Conservation (phyloP, 2,797 vertebrate species). For the Thripadectes ignobilis region DNA sequence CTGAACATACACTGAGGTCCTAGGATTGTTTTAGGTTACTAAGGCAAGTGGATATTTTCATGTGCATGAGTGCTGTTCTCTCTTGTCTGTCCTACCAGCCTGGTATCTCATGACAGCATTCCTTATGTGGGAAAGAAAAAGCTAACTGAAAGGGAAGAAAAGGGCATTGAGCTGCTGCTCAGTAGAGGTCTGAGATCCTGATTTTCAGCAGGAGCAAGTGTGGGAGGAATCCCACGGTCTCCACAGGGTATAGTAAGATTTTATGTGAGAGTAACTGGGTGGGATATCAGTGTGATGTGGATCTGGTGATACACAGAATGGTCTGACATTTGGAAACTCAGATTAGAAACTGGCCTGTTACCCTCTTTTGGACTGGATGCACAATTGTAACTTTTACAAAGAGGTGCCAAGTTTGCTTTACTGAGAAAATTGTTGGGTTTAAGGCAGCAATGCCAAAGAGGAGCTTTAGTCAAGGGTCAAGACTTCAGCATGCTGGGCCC, state of each 20-base stretch:
- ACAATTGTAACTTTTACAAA: background rate
- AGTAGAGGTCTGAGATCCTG: background rate
- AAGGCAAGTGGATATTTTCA: background rate
- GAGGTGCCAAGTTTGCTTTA: background rate
- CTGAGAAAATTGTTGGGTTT: background rate
- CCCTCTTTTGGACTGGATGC: background rate
- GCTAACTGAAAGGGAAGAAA: background rate
- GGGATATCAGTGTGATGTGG: background rate
- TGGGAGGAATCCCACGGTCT: background rate
- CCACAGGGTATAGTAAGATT: background rate
- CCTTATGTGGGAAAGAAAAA: background rate
- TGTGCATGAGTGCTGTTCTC: background rate
- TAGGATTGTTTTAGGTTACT: background rate
- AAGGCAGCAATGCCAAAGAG: background rate
- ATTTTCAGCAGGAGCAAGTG: background rate
- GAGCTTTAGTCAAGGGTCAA: background rate
- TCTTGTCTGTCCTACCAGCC: background rate
- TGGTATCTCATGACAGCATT: background rate
- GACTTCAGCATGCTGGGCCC: background rate
- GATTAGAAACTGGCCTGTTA: background rate
- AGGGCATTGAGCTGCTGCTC: background rate
- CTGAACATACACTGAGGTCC: background rate
- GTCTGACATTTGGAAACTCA: background rate
- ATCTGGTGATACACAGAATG: background rate
- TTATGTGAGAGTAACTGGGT: background rate